Evolutionary conservation across 2,113 vertebrate species (phyloP).

Genomic region (Melozone crissalis): DNA sequence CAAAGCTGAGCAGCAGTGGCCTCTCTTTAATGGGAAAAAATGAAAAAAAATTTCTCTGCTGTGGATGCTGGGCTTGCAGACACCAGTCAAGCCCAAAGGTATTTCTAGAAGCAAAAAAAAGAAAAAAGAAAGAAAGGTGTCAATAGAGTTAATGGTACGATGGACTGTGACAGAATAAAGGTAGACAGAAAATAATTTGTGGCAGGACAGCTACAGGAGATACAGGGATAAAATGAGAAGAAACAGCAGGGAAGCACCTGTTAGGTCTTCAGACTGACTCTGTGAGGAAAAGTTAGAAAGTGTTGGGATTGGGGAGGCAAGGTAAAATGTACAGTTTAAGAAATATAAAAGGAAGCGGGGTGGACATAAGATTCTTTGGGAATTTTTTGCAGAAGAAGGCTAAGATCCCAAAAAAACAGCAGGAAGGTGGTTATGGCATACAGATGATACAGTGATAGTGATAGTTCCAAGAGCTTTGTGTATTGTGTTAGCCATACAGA

Average conservation of each 20-base stretch:
- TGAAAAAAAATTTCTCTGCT: not conserved
- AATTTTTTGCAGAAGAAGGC: not conserved
- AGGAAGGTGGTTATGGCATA: not conserved
- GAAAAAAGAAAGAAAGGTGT: too few relatives aligned
- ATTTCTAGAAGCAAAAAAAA: not conserved
- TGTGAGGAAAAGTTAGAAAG: not conserved
- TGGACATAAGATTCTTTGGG: not conserved
- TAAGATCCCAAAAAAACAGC: not conserved
- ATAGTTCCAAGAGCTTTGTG: not conserved
- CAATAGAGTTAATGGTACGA: not conserved
- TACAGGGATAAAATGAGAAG: not conserved
- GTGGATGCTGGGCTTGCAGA: not conserved
- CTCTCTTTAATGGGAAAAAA: not conserved
- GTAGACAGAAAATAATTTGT: slow-evolving; percentile 27
- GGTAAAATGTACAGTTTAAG: not conserved
- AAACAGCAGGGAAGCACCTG: not conserved
- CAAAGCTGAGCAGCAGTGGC: not conserved
- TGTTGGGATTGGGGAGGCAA: not conserved
- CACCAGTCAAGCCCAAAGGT: not conserved
- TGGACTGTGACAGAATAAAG: not conserved
- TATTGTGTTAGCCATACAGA: not conserved
- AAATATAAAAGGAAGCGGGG: not conserved
- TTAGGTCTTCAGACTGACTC: not conserved
- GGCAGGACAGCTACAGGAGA: not conserved
- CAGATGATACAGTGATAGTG: not conserved